These are phyloP conservation scores for Calosoma granatense DNA, from an alignment of 1,140 invertebrate species.

Conservation along the genomic window DNA sequence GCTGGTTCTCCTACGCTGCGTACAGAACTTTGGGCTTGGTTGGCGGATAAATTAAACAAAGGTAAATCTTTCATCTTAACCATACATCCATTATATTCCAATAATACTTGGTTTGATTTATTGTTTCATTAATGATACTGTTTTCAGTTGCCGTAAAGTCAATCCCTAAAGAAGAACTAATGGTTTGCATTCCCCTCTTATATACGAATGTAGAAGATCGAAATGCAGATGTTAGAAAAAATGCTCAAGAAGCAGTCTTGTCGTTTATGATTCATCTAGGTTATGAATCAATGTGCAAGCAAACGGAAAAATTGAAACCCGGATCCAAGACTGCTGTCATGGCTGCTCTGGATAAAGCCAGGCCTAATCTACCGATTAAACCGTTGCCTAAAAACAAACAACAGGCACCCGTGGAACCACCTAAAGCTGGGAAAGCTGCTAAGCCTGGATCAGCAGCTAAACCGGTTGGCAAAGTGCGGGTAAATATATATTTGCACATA, in stretches of 20 bases:
- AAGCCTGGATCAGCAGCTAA: constrained; percentile 45
- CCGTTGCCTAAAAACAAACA: constrained; percentile 53
- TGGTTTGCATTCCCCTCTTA: constrained; percentile 66
- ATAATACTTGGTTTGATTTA: constrained; percentile 6
- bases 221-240: constrained; percentile 82
- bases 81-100: not conserved
- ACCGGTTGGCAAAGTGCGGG: constrained; percentile 20
- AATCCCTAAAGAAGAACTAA: constrained; percentile 71
- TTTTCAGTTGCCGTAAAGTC: constrained; percentile 53
- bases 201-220: constrained; percentile 82
- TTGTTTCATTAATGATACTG: constrained; percentile 17
- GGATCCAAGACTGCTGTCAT: constrained; percentile 72
- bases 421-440: constrained; percentile 43
- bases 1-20: constrained; percentile 72
- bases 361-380: constrained; percentile 74
- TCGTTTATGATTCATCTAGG: constrained; percentile 91
- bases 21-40: constrained; percentile 73
- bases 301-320: constrained; percentile 76
- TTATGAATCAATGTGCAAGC: constrained; percentile 69
- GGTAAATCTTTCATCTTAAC: constrained; percentile 36
- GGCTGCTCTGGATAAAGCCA: constrained; percentile 73
- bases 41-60: constrained; percentile 67
- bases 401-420: constrained; percentile 28
- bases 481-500: constrained; percentile 29
- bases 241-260: constrained; percentile 76